phyloP scores from a whole-genome alignment of 2,797 vertebrate species.

The Caiman crocodilus region DNA sequence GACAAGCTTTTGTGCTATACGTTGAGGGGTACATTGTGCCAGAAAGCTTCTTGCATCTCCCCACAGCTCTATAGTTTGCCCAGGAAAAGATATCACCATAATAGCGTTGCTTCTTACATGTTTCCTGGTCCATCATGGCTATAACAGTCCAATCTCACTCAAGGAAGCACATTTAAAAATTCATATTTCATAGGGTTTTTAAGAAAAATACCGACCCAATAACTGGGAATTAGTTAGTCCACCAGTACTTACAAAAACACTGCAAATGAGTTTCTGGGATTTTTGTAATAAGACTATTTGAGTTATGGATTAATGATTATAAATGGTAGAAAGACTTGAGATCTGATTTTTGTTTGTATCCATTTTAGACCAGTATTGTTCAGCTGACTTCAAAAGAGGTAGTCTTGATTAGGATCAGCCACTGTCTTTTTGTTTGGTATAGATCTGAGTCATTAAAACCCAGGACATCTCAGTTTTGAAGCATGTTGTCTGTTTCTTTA shows the following conservation, averaged over 20 bases:
- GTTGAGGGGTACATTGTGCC: no score
- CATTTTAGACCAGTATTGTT: not conserved
- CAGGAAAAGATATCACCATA: no score
- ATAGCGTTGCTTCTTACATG: no score
- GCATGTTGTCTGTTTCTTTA: not conserved
- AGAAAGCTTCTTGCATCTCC: no score
- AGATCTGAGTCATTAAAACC: not conserved
- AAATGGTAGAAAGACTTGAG: not conserved
- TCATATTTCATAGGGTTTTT: not conserved
- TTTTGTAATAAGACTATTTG: not conserved
- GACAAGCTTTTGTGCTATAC: no score
- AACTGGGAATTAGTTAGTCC: not conserved
- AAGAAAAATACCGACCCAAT: not conserved
- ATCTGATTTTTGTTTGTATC: not conserved
- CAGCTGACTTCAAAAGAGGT: not conserved
- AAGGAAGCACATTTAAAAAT: not conserved
- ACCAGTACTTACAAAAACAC: not conserved
- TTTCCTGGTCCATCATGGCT: no score
- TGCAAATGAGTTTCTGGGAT: not conserved
- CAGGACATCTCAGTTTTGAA: not conserved
- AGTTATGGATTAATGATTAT: rapidly evolving
- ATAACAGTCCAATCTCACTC: no score
- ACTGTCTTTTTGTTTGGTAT: not conserved
- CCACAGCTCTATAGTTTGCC: no score
- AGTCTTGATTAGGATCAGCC: not conserved